phyloP scores from a whole-genome alignment of 2,113 vertebrate genomes.

The Epinephelus lanceolatus region DNA sequence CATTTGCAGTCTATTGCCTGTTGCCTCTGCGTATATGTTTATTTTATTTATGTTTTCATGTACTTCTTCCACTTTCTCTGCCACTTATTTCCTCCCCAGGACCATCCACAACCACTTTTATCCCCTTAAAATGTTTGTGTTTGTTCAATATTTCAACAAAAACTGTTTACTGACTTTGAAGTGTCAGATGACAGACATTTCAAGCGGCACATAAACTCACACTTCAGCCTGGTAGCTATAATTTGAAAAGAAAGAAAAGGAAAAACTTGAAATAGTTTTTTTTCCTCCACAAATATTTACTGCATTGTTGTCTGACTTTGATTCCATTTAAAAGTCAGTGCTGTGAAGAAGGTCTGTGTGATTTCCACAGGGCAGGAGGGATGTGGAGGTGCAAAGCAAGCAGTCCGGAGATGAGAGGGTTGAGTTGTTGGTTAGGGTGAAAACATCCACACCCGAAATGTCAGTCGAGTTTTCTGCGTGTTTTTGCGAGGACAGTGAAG shows the following conservation, averaged over 20 bases:
- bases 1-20: neutral
- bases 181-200: neutral
- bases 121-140: neutral
- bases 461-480: neutral
- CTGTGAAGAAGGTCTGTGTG: neutral
- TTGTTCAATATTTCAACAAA: neutral
- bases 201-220: neutral
- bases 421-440: neutral
- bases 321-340: neutral
- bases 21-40: neutral
- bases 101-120: neutral
- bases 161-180: neutral
- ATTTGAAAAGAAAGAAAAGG: neutral
- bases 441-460: neutral
- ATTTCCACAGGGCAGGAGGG: slow-evolving; percentile 10
- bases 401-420: neutral
- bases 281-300: neutral
- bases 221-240: neutral
- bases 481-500: neutral
- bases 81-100: neutral
- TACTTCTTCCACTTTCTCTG: neutral
- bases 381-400: too few species aligned
- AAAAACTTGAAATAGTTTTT: neutral
- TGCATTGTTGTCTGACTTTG: neutral
- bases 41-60: neutral